Conservation (phyloP, 2,797 vertebrate genomes). For the Sphenodon punctatus region DNA sequence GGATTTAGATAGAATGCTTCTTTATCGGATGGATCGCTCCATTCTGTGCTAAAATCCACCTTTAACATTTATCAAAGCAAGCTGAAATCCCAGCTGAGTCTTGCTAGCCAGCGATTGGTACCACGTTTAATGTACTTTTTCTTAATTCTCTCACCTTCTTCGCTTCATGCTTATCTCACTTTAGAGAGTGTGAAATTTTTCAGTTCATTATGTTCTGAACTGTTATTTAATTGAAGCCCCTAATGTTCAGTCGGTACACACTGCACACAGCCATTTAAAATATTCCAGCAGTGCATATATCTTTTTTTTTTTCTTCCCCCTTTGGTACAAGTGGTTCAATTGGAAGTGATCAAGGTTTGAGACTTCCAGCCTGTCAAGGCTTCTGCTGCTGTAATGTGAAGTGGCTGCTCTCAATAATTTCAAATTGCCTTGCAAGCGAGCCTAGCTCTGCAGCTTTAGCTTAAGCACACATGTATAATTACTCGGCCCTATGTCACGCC, state of each 20-base stretch:
- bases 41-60: too few relatives aligned
- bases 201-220: constrained; percentile 72
- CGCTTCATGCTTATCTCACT: constrained; percentile 62
- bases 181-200: constrained; percentile 70
- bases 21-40: background rate
- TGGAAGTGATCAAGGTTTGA: constrained; percentile 66
- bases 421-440: constrained; percentile 59
- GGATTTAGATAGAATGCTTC: background rate
- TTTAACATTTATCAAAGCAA: background rate
- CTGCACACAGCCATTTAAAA: constrained; percentile 70
- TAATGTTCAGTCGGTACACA: constrained; percentile 65
- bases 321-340: constrained; percentile 63
- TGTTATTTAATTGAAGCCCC: constrained; percentile 68
- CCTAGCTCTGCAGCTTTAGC: constrained; percentile 36
- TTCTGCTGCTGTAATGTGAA: constrained; percentile 64
- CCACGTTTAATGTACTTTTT: constrained; percentile 41
- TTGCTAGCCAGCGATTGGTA: constrained; percentile 38
- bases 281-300: constrained; percentile 65
- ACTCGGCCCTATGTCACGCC: constrained; percentile 22
- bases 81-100: constrained; percentile 36
- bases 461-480: constrained; percentile 21
- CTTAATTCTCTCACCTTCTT: constrained; percentile 56
- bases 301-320: too few relatives aligned
- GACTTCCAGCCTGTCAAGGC: constrained; percentile 60
- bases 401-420: constrained; percentile 63